Evolutionary conservation across 2,888 invertebrate species (phyloP), one percentile per base, ranked within the genome.

Genomic region (Cryptocheilus praepositus): DNA sequence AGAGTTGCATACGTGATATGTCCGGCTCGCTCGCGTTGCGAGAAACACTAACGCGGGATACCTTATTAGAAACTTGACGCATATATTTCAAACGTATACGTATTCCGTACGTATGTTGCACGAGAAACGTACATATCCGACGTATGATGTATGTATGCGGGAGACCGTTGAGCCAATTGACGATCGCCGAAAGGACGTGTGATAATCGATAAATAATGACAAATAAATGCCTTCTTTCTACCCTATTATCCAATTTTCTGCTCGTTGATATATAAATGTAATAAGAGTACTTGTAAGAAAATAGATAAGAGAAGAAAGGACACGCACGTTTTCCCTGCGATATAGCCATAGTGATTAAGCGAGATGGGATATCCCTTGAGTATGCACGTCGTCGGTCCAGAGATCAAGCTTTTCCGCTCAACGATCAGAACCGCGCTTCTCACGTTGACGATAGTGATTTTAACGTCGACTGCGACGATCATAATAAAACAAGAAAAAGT

Each of bases 251-350:
- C 55, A 15, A 25, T 22, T 55, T 28, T 16, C 55, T 36, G 36
- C 36, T 36, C 36, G 36, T 36, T 36, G 36, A 36, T 36, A 36
- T 36, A 36, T 36, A 36, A 36, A 36, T 7, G 36, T 36, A 36
- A 36, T 36, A 11, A 36, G 36, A 5, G 36, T 55, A 55, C 54
- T 58, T 54, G 63, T 67, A 64, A 49, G 59, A 63, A 44, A 56
- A 28, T 60, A 68, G 57, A 55, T 59, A 59, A 64, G 43, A 61
- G n/a, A 36, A 46, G 51, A 43, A 64, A 15, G 54, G 56, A 55
- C 21, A 49, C 4, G 36, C 36, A 67, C 58, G 53, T 45, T 44
- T 46, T 61, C 59, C 46, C 67, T 59, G 70, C 70, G 62, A 62
- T 62, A 61, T 68, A 46, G 60, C 53, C 25, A 67, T 58, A 54